Conservation (phyloP, 2,113 vertebrate genomes). For the Anser cygnoides region DNA sequence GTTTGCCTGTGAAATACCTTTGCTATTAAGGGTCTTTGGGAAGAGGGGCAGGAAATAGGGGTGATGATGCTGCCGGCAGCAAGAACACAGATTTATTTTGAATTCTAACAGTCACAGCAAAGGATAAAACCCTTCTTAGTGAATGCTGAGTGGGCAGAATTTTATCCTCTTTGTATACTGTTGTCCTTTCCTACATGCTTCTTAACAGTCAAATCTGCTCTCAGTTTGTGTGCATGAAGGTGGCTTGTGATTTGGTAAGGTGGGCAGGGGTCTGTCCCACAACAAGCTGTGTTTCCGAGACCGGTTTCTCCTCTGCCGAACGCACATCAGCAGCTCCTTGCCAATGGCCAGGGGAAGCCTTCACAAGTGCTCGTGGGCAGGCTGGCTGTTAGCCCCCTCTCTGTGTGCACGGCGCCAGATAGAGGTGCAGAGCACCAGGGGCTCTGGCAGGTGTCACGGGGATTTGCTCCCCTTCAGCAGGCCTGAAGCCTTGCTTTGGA, state of each 20-base stretch:
- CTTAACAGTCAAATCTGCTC: conserved; percentile 1
- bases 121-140: not conserved
- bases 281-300: not conserved
- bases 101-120: not conserved
- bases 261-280: not conserved
- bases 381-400: not conserved
- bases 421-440: not conserved
- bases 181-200: not conserved
- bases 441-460: not conserved
- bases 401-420: not conserved
- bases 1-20: conserved; percentile 54
- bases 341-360: not conserved
- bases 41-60: not conserved
- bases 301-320: not conserved
- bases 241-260: conserved; percentile 12
- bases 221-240: conserved; percentile 5
- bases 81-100: not conserved
- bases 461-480: not conserved
- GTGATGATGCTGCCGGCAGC: not conserved
- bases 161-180: not conserved
- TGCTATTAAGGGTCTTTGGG: conserved; percentile 27
- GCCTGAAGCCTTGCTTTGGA: not conserved
- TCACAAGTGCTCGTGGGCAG: not conserved
- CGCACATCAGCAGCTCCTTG: conserved; percentile 6
- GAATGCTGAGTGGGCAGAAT: not conserved